phyloP scores from a whole-genome alignment of 2,113 vertebrate genomes.

The Cepphus grylle region DNA sequence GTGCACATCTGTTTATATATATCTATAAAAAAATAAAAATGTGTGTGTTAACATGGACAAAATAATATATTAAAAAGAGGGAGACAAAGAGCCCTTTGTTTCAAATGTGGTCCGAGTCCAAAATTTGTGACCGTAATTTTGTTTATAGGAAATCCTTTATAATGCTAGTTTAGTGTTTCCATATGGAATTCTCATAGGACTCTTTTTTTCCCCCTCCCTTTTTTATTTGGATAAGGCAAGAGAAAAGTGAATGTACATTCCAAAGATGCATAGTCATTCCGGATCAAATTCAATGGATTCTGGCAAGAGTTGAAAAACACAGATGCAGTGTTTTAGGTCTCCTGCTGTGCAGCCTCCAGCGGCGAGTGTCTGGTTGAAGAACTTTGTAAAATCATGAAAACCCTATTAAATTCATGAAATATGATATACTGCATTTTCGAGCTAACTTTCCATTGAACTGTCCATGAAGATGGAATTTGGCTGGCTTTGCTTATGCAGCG shows the following conservation, averaged over 20 bases:
- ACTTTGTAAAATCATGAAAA: slow-evolving; percentile 89
- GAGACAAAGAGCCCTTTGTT: slow-evolving; percentile 78
- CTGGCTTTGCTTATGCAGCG: background rate
- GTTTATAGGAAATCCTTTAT: slow-evolving; percentile 88
- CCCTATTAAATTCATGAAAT: slow-evolving; percentile 88
- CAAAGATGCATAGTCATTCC: slow-evolving; percentile 95
- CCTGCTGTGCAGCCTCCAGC: slow-evolving; percentile 83
- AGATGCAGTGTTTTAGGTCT: slow-evolving; percentile 83
- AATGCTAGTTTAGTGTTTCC: slow-evolving; percentile 84
- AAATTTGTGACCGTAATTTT: slow-evolving; percentile 85
- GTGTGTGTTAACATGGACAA: slow-evolving; percentile 33
- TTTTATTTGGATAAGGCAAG: slow-evolving; percentile 82
- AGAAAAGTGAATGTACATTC: slow-evolving; percentile 96
- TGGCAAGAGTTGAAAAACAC: slow-evolving; percentile 89
- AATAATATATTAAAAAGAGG: slow-evolving; percentile 53
- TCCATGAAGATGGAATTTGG: slow-evolving; percentile 76
- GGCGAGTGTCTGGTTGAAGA: slow-evolving; percentile 82
- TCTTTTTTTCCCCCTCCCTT: slow-evolving; percentile 23
- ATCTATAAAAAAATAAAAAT: slow-evolving; percentile 25
- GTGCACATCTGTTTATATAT: background rate
- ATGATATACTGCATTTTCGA: slow-evolving; percentile 75
- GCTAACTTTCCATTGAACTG: slow-evolving; percentile 81
- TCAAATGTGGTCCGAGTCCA: slow-evolving; percentile 72
- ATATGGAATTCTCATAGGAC: slow-evolving; percentile 91
- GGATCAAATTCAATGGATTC: slow-evolving; percentile 97